A percentile compares a stretch with the other conserved stretches of the same genome.
phyloP scores from a whole-genome alignment of 2,113 vertebrate genomes.

The Dipodomys ordii region DNA sequence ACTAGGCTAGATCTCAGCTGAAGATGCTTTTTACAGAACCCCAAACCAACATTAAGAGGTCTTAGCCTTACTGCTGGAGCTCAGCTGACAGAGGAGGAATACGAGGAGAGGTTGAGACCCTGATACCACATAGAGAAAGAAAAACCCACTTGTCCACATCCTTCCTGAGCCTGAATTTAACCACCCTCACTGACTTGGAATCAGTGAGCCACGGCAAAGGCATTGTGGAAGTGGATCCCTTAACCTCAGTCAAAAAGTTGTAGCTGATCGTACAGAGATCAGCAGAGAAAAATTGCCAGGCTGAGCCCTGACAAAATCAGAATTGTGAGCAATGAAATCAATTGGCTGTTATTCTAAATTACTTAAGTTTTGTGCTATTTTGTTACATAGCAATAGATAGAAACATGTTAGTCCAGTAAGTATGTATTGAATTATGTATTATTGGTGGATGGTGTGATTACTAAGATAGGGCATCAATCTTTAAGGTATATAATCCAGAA shows the following conservation, averaged over 20 bases:
- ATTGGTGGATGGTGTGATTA: neutral
- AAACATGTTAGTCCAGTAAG: neutral
- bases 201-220: accelerated
- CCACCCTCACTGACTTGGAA: neutral
- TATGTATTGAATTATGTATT: neutral
- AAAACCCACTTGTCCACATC: neutral
- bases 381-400: slow-evolving; percentile 13
- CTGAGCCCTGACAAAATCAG: neutral
- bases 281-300: neutral
- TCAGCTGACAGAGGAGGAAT: neutral
- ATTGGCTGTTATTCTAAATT: neutral
- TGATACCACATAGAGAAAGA: neutral
- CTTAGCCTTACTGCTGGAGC: neutral
- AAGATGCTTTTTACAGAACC: neutral
- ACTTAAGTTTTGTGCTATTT: neutral
- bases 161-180: no score
- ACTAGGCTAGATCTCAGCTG: neutral
- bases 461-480: neutral
- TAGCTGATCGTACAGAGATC: neutral
- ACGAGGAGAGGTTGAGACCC: neutral
- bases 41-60: neutral
- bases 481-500: neutral
- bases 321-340: neutral
- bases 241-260: neutral
- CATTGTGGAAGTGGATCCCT: neutral